Base-by-base conservation (phyloP, 2,888 invertebrate genomes). In the Heliconius hortense region DNA sequence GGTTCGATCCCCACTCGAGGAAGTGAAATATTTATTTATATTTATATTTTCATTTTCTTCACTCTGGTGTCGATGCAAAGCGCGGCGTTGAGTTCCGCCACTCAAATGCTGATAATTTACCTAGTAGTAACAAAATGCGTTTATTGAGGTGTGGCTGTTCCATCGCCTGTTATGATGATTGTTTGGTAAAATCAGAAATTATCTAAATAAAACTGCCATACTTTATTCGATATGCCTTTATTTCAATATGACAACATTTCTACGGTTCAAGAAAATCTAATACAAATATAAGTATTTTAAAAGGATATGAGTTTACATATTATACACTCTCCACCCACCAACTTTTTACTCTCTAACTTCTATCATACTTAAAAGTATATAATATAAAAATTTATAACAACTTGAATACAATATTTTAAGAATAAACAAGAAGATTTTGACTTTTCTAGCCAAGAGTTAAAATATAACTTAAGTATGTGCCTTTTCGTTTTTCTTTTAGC, bases 191-290 rank as follows among this genome's bases (percentile, higher is more conserved):
- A n/a, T 56, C 11, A 10, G 10, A 56, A 56, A 56, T n/a, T 21
- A 31, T 63, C 21, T 10, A 21, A 63, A 63, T 21, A 64, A 64
- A 64, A 64, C 63, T 4, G n/a, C n/a, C 18, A 48, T 48, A 48
- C 21, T 21, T 48, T 48, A 66, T 24, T 66, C 43, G 66, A 66
- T 66, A 66, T 66, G 66, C 66, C 3, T 66, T 66, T 66, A 66
- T 66, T 64, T 43, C 66, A 43, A 39, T 15, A 26, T 39, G 66
- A 66, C 1, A 39, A 66, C 39, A n/a, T 15, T 66, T 66, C 66
- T 66, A 66, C 39, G 24, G n/a, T 39, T 39, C 13, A 43, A 43
- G 21, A 66, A 24, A 15, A 24, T 15, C 24, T 66, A 24, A 66
- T 43, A 7, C 10, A 43, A 24, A 43, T 66, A 8, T 26, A 15